Evolutionary conservation across 2,113 vertebrate genomes (phyloP).

Genomic region (Carlito syrichta): DNA sequence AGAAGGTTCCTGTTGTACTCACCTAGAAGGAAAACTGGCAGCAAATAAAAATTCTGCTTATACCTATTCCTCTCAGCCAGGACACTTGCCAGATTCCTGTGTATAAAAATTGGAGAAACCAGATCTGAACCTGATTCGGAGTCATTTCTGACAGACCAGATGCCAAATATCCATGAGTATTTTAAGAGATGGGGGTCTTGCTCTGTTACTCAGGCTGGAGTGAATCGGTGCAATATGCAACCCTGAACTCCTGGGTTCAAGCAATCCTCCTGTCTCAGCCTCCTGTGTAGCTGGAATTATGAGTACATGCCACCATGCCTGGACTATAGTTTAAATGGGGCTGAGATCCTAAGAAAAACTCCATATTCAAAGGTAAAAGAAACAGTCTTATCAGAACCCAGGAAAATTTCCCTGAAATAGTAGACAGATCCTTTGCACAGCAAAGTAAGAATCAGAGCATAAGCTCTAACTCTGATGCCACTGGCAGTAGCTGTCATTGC

Average conservation of each 20-base stretch:
- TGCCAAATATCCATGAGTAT: too few species aligned
- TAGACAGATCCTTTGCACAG: not conserved
- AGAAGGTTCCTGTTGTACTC: not conserved
- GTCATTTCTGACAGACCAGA: not conserved
- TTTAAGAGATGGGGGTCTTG: too few species aligned
- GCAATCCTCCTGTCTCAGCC: too few species aligned
- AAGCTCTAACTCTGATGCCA: not conserved
- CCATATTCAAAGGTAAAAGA: not conserved
- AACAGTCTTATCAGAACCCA: not conserved
- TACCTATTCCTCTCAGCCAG: not conserved
- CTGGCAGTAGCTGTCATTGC: not conserved
- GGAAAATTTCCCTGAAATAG: not conserved
- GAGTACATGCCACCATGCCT: not conserved
- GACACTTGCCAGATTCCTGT: not conserved
- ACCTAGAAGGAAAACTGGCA: accelerated
- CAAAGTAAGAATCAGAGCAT: not conserved
- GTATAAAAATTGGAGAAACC: not conserved
- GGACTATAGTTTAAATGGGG: not conserved
- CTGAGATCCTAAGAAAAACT: not conserved
- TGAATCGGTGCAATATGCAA: too few species aligned
- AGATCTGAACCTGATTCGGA: not conserved
- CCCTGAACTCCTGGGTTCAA: too few species aligned
- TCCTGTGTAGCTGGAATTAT: too few species aligned
- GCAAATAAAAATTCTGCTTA: not conserved
- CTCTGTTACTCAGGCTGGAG: too few species aligned